Base-by-base conservation (phyloP, 2,888 invertebrate genomes). In the Hemicrepidius hirtus region DNA sequence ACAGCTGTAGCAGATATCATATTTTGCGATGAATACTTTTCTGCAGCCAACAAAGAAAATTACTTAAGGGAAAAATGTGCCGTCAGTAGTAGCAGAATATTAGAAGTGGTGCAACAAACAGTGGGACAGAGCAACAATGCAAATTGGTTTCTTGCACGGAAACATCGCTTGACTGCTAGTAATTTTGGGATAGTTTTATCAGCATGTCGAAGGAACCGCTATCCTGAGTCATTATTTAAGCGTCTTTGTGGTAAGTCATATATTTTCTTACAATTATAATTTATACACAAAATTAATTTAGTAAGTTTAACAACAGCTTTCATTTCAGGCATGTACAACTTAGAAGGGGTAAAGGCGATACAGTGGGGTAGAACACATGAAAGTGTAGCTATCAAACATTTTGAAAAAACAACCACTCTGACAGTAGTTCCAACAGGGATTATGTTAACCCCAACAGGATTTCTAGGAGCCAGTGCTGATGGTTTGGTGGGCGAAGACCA, bases 281-380 rank as follows among this genome's bases (percentile, higher is more conserved):
- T 40, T n/a, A n/a, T n/a, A n/a, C n/a, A n/a, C n/a, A n/a, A 6
- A 40, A 28, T 28, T 28, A 13, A 40, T n/a, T 13, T n/a, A n/a
- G n/a, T n/a, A n/a, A n/a, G n/a, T n/a, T n/a, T n/a, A n/a, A n/a
- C n/a, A n/a, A n/a, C n/a, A 3, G 10, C 10, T 40, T 6, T 40
- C 10, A 6, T 40, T 40, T 10, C 50, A 64, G 64, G 50, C 7
- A 16, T 7, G 12, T 50, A 64, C 21, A 64, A 49, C 32, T 50
- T 64, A 35, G 64, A 64, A 13, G 50, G 64, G 21, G 32, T 37
- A 2, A 64, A 64, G 18, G 13, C 50, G 9, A 50, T 50, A 3
- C 64, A 64, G 37, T 50, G 49, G 64, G 64, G 50, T 20, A 49
- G 21, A 50, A 64, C 50, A 1, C 50, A 64, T 20, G 64, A 50